Percentiles rank a stretch among this genome's conserved stretches.
Evolutionary conservation across 2,888 invertebrate species (phyloP).

Genomic region (Pyrochroa serraticornis): DNA sequence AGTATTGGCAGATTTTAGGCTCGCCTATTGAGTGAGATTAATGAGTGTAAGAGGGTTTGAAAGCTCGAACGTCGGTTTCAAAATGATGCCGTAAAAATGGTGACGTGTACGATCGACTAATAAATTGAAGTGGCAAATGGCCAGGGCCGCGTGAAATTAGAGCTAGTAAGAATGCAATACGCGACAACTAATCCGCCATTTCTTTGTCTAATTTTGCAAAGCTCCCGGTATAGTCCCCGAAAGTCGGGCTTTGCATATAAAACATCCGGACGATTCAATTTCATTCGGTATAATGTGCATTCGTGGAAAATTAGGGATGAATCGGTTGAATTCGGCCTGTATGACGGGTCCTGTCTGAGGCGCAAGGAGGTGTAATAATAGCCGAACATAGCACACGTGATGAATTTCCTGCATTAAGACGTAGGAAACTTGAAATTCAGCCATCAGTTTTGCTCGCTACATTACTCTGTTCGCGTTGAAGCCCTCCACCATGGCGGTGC

Average conservation of each 20-base stretch:
- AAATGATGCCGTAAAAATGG: constrained; percentile 19
- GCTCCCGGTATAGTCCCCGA: constrained; percentile 51
- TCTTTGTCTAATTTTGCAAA: constrained; percentile 56
- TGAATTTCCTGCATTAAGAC: constrained; percentile 55
- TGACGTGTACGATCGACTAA: constrained; percentile 32
- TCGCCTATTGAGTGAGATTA: constrained; percentile 4
- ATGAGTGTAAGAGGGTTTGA: constrained; percentile 6
- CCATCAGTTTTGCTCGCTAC: constrained; percentile 56
- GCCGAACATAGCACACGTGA: constrained; percentile 50
- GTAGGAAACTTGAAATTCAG: constrained; percentile 55
- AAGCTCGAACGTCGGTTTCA: too few species aligned
- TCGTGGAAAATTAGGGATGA: constrained; percentile 29
- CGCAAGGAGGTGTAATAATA: constrained; percentile 41
- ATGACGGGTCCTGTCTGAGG: constrained; percentile 9
- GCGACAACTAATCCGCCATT: constrained; percentile 56
- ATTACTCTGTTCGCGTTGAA: constrained; percentile 39
- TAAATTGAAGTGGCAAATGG: constrained; percentile 51
- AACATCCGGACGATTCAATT: constrained; percentile 53
- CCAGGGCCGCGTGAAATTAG: constrained; percentile 55
- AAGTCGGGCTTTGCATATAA: constrained; percentile 56
- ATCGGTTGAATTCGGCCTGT: constrained; percentile 20
- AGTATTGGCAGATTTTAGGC: too few species aligned
- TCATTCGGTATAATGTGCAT: constrained; percentile 39
- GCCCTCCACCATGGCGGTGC: constrained; percentile 19
- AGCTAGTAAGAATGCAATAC: constrained; percentile 53